Evolutionary conservation across 2,797 vertebrate genomes (phyloP), one percentile per base, ranked within the genome.

Genomic region (Typhlichthys subterraneus): DNA sequence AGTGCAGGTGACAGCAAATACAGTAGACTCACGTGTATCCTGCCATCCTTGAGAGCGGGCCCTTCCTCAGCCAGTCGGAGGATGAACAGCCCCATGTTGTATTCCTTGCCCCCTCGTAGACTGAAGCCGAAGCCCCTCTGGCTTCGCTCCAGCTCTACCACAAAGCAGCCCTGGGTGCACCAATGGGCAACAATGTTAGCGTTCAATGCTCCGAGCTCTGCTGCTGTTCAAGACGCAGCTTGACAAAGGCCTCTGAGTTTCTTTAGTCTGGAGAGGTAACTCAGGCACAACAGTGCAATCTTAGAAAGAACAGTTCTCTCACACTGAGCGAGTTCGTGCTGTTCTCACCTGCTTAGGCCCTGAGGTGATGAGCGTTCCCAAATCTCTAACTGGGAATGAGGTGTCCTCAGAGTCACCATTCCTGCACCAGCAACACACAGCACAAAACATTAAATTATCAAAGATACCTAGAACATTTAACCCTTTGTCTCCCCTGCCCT

Each of bases 21-120:
- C 65, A 63, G 70, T 83, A 11, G 51, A 23, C 96, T 94, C 83
- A 99, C 98, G 0, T 98, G 96, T 63, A 99, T 95, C 60, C 97
- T 87, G 52, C 97, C 96, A 0, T 99, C 97, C 61, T 93, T 96
- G 23, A 97, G 91, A 5, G 98, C 97, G 0, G 98, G 95, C 1
- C 98, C 98, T 0, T 98, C 98, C 76, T 99, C 98, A 0, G 97
- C 98, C 5, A 99, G 93, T 0, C 98, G 91, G 19, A 99, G 94
- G 85, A 99, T 99, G 82, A 98, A 99, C 31, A 99, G 88, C 1
- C 96, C 98, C 98, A 99, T 99, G 88, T 97, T 99, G 75, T 99
- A 99, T 63, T 99, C 98, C 81, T 98, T 99, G 12, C 97, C 98
- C 15, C 98, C 97, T 3, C 98, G 92, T 31, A 99, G 93, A 72